Evolutionary conservation across 2,113 vertebrate genomes (phyloP).

Genomic region (Pampusana beccarii): DNA sequence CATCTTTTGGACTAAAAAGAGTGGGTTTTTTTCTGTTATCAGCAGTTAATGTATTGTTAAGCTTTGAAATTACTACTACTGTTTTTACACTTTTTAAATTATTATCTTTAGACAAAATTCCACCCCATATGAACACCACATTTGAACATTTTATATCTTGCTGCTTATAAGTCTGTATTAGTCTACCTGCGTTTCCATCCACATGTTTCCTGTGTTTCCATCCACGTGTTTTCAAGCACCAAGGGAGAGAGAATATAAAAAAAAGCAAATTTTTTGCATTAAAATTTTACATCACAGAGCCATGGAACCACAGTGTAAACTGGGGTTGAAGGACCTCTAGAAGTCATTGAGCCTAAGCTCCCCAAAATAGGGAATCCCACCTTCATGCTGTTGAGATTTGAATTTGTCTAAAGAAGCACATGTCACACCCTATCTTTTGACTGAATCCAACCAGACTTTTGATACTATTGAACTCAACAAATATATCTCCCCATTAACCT

Average conservation of each 20-base stretch:
- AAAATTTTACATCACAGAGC: not conserved
- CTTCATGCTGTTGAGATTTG: not conserved
- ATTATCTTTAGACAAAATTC: not conserved
- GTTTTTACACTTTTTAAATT: constrained; percentile 11
- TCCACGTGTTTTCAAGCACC: not conserved
- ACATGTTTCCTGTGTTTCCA: not conserved
- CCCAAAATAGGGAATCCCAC: not conserved
- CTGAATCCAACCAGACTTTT: not conserved
- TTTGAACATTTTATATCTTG: not conserved
- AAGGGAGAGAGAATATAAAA: not conserved
- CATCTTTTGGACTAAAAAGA: not conserved
- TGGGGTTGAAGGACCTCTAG: not conserved
- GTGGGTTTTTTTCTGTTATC: not conserved
- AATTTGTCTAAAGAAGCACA: not conserved
- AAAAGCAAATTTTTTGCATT: not conserved
- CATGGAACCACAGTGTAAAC: accelerated
- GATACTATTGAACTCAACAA: not conserved
- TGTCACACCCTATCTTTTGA: not conserved
- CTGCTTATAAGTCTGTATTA: not conserved
- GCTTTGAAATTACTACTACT: constrained; percentile 13
- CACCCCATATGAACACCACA: not conserved
- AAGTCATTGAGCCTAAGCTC: not conserved
- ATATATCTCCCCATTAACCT: not conserved
- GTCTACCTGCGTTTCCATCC: not conserved
- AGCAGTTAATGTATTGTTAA: not conserved